Percentiles rank a stretch among this genome's conserved stretches.
Evolutionary conservation across 1,140 invertebrate genomes (phyloP).

Genomic region (Drosophila grimshawi): DNA sequence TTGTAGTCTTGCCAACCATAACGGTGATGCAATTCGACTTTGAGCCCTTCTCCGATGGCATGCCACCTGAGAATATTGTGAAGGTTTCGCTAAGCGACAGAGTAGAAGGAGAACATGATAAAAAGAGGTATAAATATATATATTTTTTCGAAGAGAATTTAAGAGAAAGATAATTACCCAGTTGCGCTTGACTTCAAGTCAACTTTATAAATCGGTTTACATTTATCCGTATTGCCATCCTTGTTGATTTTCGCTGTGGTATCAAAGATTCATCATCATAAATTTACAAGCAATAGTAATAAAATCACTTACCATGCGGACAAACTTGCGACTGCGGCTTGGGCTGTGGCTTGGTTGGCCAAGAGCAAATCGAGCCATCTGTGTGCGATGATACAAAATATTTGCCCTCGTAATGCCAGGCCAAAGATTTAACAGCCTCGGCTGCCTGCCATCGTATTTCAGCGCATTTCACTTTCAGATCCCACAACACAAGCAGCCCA

Average conservation of each 20-base stretch:
- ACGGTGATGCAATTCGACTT: constrained; percentile 97
- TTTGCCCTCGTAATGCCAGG: constrained; percentile 99
- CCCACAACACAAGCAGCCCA: constrained; percentile 98
- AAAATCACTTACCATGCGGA: constrained; percentile 92
- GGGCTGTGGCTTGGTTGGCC: constrained; percentile 90
- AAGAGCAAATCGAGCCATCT: constrained; percentile 97
- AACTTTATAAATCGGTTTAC: constrained; percentile 96
- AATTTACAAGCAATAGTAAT: constrained; percentile 6
- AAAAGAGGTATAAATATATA: too few relatives aligned
- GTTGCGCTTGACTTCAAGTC: constrained; percentile 96
- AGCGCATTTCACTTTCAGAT: constrained; percentile 92
- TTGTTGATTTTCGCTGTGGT: constrained; percentile 86
- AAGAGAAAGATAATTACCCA: constrained; percentile 87
- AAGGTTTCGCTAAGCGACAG: constrained; percentile 89
- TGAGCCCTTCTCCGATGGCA: constrained; percentile 94
- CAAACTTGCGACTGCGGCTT: constrained; percentile 93
- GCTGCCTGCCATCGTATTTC: constrained; percentile 92
- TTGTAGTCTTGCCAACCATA: constrained; percentile 95
- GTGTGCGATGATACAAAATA: constrained; percentile 98
- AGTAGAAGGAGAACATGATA: not conserved
- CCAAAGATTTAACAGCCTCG: constrained; percentile 93
- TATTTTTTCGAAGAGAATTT: not conserved
- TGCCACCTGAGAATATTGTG: constrained; percentile 97
- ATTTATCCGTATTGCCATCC: constrained; percentile 93
- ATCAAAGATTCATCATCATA: constrained; percentile 16